phyloP scores from a whole-genome alignment of 1,140 invertebrate species.

The Lineus longissimus region DNA sequence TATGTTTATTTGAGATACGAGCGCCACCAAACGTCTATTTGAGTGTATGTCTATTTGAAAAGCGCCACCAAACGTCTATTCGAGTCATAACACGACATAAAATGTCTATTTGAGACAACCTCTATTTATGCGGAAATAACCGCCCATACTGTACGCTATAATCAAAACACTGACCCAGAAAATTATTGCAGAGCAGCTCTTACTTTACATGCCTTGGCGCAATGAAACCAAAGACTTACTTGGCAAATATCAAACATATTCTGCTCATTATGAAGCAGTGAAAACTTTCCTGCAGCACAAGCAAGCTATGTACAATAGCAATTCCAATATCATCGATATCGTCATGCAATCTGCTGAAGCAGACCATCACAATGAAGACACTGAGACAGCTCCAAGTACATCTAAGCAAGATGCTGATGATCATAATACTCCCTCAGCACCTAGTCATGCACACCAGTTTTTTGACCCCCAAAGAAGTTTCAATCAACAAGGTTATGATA shows the following conservation, averaged over 20 bases:
- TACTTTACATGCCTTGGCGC: slow-evolving; percentile 15
- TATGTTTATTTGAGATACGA: too few relatives aligned
- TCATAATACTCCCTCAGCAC: background rate
- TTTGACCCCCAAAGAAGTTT: background rate
- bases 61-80: too few relatives aligned
- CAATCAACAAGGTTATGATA: slow-evolving; percentile 14
- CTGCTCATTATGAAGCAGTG: background rate
- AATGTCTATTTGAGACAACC: too few relatives aligned
- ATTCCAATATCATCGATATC: too few relatives aligned
- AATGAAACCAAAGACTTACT: slow-evolving; percentile 9
- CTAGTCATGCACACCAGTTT: background rate
- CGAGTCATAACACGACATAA: too few relatives aligned
- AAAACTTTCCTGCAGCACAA: background rate
- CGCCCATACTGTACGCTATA: too few relatives aligned
- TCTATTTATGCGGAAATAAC: too few relatives aligned
- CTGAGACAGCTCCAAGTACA: slow-evolving; percentile 11
- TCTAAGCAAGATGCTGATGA: slow-evolving; percentile 6
- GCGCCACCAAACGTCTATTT: too few relatives aligned
- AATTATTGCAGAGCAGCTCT: slow-evolving; percentile 16
- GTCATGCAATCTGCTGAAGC: background rate
- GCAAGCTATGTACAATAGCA: background rate
- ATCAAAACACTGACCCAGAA: slow-evolving; percentile 13
- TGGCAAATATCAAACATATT: background rate
- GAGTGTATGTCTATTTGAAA: too few relatives aligned
- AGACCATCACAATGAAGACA: slow-evolving; percentile 7